Percentiles rank a stretch among this genome's conserved stretches.
Evolutionary conservation across 2,888 invertebrate species (phyloP).

Genomic region (Diaphora mendica): DNA sequence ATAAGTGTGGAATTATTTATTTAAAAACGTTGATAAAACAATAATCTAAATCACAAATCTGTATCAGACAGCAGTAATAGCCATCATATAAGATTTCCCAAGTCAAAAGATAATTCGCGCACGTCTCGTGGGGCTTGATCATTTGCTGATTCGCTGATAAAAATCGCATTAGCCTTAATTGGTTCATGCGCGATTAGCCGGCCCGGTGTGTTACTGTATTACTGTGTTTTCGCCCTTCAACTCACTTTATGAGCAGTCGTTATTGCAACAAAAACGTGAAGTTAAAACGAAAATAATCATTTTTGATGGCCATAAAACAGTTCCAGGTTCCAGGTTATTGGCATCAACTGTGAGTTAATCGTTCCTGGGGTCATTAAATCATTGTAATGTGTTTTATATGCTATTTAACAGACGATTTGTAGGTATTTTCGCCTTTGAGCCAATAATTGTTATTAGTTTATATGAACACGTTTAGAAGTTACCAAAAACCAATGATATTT

Average conservation of each 20-base stretch:
- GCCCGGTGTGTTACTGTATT: constrained; percentile 14
- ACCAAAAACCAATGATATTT: no score
- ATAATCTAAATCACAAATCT: constrained; percentile 6
- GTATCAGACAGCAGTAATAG: constrained; percentile 4
- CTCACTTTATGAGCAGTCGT: constrained; percentile 39
- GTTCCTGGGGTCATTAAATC: not conserved
- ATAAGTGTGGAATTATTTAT: not conserved
- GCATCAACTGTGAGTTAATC: not conserved
- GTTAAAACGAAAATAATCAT: constrained; percentile 39
- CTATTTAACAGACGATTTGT: not conserved
- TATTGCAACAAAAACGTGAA: constrained; percentile 43
- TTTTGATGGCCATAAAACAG: constrained; percentile 27
- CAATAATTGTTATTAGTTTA: not conserved
- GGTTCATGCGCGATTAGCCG: constrained; percentile 49
- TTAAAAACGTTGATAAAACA: not conserved
- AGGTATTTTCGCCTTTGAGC: not conserved
- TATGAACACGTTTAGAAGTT: no score
- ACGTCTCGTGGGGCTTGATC: constrained; percentile 39
- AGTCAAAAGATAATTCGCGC: constrained; percentile 34
- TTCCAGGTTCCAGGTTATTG: not conserved
- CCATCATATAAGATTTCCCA: constrained; percentile 41
- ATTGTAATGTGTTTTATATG: no score
- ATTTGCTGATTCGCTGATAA: constrained; percentile 54
- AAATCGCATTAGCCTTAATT: constrained; percentile 64
- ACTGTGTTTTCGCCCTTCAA: constrained; percentile 25